Evolutionary conservation across 1,140 invertebrate genomes (phyloP).

Genomic region (Drosophila hydei): DNA sequence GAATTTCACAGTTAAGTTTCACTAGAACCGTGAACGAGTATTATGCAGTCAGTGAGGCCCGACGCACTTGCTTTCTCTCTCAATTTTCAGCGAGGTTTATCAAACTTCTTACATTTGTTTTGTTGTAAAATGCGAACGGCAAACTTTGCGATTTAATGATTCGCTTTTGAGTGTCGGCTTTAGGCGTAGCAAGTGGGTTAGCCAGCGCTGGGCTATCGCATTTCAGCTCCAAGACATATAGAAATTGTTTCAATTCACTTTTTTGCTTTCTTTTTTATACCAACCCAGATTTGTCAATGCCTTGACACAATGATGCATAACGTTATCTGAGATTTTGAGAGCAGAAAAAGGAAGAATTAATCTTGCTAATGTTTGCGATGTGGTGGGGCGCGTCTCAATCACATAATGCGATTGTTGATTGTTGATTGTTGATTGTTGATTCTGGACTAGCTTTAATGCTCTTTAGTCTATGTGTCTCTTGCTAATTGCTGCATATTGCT

Average conservation of each 20-base stretch:
- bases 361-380: conserved; percentile 75
- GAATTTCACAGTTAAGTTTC: too few species aligned
- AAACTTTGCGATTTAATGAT: conserved; percentile 76
- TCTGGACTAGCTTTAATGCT: neutral
- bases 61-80: neutral
- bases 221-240: conserved; percentile 60
- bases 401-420: conserved; percentile 70
- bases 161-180: conserved; percentile 55
- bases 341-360: conserved; percentile 61
- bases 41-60: neutral
- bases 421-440: conserved; percentile 2
- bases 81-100: conserved; percentile 56
- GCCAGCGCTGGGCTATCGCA: conserved; percentile 58
- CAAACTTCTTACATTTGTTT: conserved; percentile 78
- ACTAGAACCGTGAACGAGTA: too few species aligned
- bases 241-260: conserved; percentile 69
- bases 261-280: conserved; percentile 20
- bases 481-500: conserved; percentile 59
- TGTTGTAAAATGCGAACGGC: conserved; percentile 60
- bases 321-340: conserved; percentile 74
- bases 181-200: conserved; percentile 15
- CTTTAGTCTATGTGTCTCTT: neutral
- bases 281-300: conserved; percentile 71
- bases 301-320: conserved; percentile 80
- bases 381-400: conserved; percentile 42